Percentiles rank a stretch among this genome's conserved stretches.
Evolutionary conservation across 2,888 invertebrate genomes (phyloP).

Genomic region (Toxonevra muliebris): DNA sequence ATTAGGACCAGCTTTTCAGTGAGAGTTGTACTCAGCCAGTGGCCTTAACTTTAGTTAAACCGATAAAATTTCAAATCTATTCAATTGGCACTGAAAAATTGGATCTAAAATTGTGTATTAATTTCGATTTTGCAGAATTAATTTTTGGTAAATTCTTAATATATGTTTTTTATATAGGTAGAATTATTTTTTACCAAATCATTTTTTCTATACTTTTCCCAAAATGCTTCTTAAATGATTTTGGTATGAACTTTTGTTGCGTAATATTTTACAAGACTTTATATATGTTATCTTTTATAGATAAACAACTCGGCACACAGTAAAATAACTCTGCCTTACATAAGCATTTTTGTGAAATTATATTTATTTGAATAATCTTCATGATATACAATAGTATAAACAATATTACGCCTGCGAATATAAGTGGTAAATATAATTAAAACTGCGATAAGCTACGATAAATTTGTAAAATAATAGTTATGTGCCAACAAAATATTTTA

Average conservation of each 20-base stretch:
- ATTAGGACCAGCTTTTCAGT: no score
- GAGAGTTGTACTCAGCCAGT: no score
- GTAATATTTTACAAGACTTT: slow-evolving; percentile 16
- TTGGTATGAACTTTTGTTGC: no score
- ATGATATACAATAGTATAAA: slow-evolving; percentile 10
- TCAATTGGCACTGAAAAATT: no score
- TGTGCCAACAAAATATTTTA: no score
- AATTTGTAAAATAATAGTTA: background rate
- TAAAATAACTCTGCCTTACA: slow-evolving; percentile 5
- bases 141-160: background rate
- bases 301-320: slow-evolving; percentile 12
- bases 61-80: no score
- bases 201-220: background rate
- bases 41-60: no score
- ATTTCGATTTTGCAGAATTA: no score
- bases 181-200: background rate
- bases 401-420: background rate
- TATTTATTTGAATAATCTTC: slow-evolving; percentile 24
- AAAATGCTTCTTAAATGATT: no score
- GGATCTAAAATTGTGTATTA: no score
- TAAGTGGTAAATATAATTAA: slow-evolving; percentile 22
- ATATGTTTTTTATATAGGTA: background rate
- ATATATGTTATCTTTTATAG: slow-evolving; percentile 2
- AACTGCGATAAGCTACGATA: slow-evolving; percentile 19
- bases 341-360: slow-evolving; percentile 5